These are phyloP conservation scores for Synergus itoensis DNA, from an alignment of 2,888 invertebrate species.

Conservation along the genomic window DNA sequence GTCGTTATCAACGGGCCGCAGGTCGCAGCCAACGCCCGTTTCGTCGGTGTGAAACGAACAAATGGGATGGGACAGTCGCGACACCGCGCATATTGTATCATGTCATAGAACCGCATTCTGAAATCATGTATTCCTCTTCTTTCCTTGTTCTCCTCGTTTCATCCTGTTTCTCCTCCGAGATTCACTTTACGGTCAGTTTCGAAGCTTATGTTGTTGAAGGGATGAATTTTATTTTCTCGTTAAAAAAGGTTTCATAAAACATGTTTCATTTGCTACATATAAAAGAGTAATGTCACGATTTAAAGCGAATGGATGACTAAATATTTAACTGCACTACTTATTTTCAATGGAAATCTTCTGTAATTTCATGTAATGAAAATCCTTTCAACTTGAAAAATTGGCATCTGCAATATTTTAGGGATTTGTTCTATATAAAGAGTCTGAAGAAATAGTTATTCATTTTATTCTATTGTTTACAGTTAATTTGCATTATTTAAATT, in stretches of 20 bases:
- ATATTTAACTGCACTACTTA: background rate
- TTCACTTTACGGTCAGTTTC: slow-evolving; percentile 28
- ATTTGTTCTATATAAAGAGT: no score
- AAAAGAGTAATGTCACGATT: no score
- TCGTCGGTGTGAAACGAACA: slow-evolving; percentile 43
- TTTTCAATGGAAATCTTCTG: background rate
- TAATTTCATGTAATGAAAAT: no score
- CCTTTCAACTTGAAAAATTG: no score
- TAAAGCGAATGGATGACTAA: background rate
- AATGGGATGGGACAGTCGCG: slow-evolving; percentile 57
- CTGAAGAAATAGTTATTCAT: no score
- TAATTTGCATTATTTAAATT: background rate
- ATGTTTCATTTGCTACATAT: background rate
- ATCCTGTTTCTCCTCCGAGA: slow-evolving; percentile 21
- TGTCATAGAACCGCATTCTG: slow-evolving; percentile 47
- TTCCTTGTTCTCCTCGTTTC: slow-evolving; percentile 37
- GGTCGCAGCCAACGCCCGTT: slow-evolving; percentile 46
- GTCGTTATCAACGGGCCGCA: slow-evolving; percentile 75
- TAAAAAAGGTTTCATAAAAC: background rate
- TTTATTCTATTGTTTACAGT: background rate
- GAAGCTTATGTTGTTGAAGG: background rate
- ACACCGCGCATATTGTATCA: slow-evolving; percentile 66
- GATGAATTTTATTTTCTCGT: slow-evolving; percentile 11
- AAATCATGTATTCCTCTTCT: slow-evolving; percentile 30
- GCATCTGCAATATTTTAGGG: no score